phyloP scores from a whole-genome alignment of 1,140 invertebrate genomes.

The Drosophila sturtevanti region DNA sequence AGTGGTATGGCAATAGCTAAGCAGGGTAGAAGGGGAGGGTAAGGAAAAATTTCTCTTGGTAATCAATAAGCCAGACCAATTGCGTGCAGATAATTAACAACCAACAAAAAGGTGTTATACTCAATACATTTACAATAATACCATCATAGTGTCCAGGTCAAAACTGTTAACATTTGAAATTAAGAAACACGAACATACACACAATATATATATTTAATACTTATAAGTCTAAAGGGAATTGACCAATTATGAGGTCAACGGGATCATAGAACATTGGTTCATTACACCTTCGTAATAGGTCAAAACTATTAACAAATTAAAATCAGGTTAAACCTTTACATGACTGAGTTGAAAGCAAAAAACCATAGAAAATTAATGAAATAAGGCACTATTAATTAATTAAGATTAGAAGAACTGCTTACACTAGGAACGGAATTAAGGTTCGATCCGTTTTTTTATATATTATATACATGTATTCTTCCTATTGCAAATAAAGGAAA shows the following conservation, averaged over 20 bases:
- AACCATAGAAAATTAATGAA: too few relatives aligned
- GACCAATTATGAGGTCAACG: neutral
- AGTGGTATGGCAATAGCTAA: neutral
- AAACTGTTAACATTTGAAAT: slow-evolving; percentile 61
- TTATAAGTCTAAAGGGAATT: neutral
- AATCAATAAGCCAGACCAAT: slow-evolving; percentile 52
- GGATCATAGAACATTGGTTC: neutral
- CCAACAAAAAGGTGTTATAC: slow-evolving; percentile 57
- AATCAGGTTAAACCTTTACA: neutral
- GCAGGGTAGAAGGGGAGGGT: neutral
- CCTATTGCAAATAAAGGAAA: too few relatives aligned
- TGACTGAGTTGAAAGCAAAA: too few relatives aligned
- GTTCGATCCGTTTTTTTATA: too few relatives aligned
- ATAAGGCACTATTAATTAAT: too few relatives aligned
- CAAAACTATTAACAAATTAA: neutral
- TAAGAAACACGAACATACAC: slow-evolving; percentile 31
- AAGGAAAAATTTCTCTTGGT: slow-evolving; percentile 1
- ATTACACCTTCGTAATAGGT: neutral
- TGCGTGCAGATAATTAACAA: slow-evolving; percentile 73
- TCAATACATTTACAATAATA: slow-evolving; percentile 49
- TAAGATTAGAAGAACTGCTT: too few relatives aligned
- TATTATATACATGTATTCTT: too few relatives aligned
- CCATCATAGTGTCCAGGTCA: slow-evolving; percentile 39
- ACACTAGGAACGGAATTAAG: too few relatives aligned
- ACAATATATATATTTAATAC: too few relatives aligned